These are phyloP conservation scores for Mactra quadrangularis DNA, from an alignment of 1,140 invertebrate genomes.

Conservation along the genomic window DNA sequence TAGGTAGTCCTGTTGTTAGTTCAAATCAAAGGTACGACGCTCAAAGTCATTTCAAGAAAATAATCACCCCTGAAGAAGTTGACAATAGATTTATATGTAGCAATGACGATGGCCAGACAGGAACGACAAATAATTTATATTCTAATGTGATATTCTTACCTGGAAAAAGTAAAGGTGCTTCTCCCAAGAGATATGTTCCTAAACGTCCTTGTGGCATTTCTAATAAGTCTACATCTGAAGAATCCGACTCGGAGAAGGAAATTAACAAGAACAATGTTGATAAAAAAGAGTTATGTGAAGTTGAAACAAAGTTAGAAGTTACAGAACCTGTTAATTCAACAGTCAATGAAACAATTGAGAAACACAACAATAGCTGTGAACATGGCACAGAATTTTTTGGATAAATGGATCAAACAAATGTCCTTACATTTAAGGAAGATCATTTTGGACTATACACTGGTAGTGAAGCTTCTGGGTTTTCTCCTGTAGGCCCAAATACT, in stretches of 20 bases:
- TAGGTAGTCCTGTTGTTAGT: not conserved
- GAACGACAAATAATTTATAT: not conserved
- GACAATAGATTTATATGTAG: slow-evolving; percentile 17
- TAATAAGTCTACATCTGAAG: not conserved
- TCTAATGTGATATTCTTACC: slow-evolving; percentile 52
- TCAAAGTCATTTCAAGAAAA: slow-evolving; percentile 1
- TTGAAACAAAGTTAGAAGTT: not conserved
- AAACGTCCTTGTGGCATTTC: slow-evolving; percentile 31
- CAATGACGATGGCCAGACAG: not conserved
- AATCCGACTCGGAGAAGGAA: not conserved
- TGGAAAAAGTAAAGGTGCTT: slow-evolving; percentile 48
- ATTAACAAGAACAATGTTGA: not conserved
- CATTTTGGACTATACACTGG: slow-evolving; percentile 57
- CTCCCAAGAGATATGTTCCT: slow-evolving; percentile 53
- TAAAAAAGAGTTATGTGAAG: not conserved
- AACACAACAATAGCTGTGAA: not conserved
- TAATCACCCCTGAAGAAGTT: slow-evolving; percentile 5
- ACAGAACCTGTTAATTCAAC: not conserved
- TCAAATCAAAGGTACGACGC: too few relatives aligned
- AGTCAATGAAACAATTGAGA: not conserved
- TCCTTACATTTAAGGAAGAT: slow-evolving; percentile 26
- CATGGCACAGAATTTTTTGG: not conserved
- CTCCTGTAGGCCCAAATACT: not conserved
- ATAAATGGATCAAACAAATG: not conserved
- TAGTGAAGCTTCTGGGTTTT: slow-evolving; percentile 25